Percentiles rank a stretch among this genome's conserved stretches.
Conservation (phyloP, 2,888 invertebrate genomes). For the Fragum whitleyi region DNA sequence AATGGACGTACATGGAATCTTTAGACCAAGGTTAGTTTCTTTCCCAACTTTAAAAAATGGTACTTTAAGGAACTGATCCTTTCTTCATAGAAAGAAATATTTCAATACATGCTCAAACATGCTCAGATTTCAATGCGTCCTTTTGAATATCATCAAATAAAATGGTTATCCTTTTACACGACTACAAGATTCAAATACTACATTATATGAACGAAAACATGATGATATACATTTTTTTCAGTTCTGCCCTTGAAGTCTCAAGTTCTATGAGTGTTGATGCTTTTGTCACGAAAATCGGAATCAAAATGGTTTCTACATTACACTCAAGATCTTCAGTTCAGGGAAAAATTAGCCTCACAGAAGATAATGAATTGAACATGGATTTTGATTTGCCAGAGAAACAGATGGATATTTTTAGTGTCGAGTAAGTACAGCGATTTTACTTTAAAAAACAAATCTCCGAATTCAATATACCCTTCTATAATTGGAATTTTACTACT, state of each 20-base stretch:
- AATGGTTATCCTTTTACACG: no score
- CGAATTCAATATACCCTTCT: no score
- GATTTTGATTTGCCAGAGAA: slow-evolving; percentile 93
- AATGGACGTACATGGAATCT: slow-evolving; percentile 91
- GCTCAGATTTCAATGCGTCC: no score
- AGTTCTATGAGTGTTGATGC: slow-evolving; percentile 95
- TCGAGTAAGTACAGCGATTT: slow-evolving; percentile 86
- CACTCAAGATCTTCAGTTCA: slow-evolving; percentile 94
- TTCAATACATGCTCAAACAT: no score
- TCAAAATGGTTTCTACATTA: slow-evolving; percentile 92
- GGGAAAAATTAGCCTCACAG: slow-evolving; percentile 90
- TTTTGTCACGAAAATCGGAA: slow-evolving; percentile 91
- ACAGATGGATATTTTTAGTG: slow-evolving; percentile 93
- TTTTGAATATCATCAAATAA: no score
- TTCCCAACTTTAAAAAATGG: no score
- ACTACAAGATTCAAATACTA: no score
- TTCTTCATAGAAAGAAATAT: no score
- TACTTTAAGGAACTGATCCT: no score
- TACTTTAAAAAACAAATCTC: no score
- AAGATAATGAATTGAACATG: slow-evolving; percentile 89
- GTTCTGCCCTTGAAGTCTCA: slow-evolving; percentile 93
- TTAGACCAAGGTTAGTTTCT: slow-evolving; percentile 90
- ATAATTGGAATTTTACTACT: no score
- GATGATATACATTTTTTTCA: slow-evolving; percentile 85
- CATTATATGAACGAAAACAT: no score